Evolutionary conservation across 2,797 vertebrate genomes (phyloP), one percentile per base, ranked within the genome.

Genomic region (Cuculus canorus): DNA sequence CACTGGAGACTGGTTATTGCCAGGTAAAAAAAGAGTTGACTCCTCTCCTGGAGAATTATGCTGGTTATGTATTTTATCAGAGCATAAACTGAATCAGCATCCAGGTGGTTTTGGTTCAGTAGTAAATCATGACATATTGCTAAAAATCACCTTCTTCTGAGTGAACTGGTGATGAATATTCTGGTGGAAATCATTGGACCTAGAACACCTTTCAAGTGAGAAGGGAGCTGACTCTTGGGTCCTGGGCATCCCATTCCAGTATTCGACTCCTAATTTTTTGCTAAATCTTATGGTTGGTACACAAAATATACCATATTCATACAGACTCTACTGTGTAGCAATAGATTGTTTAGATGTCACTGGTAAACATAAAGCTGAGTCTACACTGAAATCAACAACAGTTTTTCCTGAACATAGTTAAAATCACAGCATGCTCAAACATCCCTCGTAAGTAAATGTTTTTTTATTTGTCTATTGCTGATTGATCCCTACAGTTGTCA

Each of bases 401-500:
- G 7, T 9, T 23, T 90, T 83, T 94, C 30, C 47, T 41, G 47
- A 82, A 56, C 35, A 13, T n/a, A 41, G 16, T 52, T 60, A 88
- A 86, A 88, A 76, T 59, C 18, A 48, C 24, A 82, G 22, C 17
- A 27, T 39, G 45, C 17, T 89, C 28, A 70, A 84, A 7, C 19
- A 82, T 15, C 13, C 60, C 64, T 68, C 28, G 2, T 9, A 75
- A 87, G 72, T 75, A 91, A 91, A 92, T 81, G 87, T 91, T 94
- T 94, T 86, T 27, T 83, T 86, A 79, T 78, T 92, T 83, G 52
- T 90, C 8, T 39, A 35, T 65, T 41, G 37, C 63, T 91, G 94
- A 86, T 85, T 89, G 91, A 85, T 95, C 84, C 69, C 61, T 48
- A 69, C 43, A 78, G 37, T 91, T 94, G 90, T 43, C 32, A 54